Evolutionary conservation across 2,113 vertebrate species (phyloP), one percentile per base, ranked within the genome.

Genomic region (Thunnus thynnus): DNA sequence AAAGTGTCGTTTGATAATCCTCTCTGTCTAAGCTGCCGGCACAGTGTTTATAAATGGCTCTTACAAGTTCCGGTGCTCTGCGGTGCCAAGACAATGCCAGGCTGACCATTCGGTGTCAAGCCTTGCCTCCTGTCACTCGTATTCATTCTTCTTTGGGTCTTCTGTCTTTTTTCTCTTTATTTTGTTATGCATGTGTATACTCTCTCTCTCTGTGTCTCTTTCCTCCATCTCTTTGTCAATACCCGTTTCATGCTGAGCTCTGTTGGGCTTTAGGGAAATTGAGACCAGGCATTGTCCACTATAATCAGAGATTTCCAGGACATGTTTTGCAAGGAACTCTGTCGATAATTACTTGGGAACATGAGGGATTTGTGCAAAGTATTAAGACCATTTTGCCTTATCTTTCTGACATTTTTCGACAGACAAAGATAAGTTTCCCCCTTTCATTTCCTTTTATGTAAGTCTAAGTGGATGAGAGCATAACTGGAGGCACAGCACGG

Each of bases 1-100:
- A 85, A 94, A 90, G 85, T 88, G 84, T 56, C 58, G 65, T 82
- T 80, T 86, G 85, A 87, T 92, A 94, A 95, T 94, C 92, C 94
- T 80, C 67, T 70, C 58, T 18, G 82, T 82, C 84, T 90, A 86
- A 92, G 88, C 93, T 78, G 73, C 56, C 52, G 69, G 80, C 71
- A 55, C 70, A 89, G 75, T 72, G 67, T 81, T 75, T 83, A 64
- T 71, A 56, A 90, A 90, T 44, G 63, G 68, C 56, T 85, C 80
- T 90, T 75, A 89, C 72, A 85, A 84, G 80, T 86, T 86, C 76
- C 76, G 50, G 25, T 55, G 46, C 75, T 83, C 52, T 8, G 61
- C 32, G 5, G 32, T 55, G 72, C 82, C 78, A 76, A 85, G 50
- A 88, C 90, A 89, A 85, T 64, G 56, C 78, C 76, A 58, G 55